These are phyloP conservation scores for Toxotes lorentzi DNA, from an alignment of 2,797 vertebrate genomes.

Conservation along the genomic window DNA sequence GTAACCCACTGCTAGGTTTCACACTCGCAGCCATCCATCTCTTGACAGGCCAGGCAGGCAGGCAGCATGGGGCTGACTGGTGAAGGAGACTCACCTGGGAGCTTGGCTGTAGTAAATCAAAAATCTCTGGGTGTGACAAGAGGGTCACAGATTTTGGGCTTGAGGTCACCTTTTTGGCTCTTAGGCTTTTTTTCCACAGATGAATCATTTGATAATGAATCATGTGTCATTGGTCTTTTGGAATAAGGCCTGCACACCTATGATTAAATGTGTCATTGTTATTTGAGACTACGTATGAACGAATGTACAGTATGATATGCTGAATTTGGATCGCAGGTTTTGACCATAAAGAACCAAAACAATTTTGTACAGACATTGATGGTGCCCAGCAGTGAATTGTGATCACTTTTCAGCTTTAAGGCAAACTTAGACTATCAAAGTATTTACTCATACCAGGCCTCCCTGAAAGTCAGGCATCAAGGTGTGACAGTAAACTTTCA, in stretches of 20 bases:
- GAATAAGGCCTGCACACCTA: not conserved
- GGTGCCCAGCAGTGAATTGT: no score
- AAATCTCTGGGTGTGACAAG: constrained; percentile 50
- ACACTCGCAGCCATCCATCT: constrained; percentile 81
- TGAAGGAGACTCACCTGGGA: constrained; percentile 69
- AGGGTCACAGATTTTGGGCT: constrained; percentile 56
- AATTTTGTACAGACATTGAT: not conserved
- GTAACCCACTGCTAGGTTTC: constrained; percentile 79
- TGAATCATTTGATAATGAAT: constrained; percentile 47
- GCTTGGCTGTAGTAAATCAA: constrained; percentile 68
- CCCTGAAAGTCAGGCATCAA: not conserved
- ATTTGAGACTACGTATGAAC: constrained; percentile 3
- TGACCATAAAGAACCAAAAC: not conserved
- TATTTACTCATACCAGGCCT: not conserved
- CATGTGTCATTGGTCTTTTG: constrained; percentile 1
- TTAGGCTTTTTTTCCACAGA: constrained; percentile 40
- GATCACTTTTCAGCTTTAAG: no score
- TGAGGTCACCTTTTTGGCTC: constrained; percentile 46
- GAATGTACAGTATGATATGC: not conserved
- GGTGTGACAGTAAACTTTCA: not conserved
- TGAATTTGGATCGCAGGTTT: not conserved
- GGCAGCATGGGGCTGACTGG: constrained; percentile 34
- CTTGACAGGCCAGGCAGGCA: constrained; percentile 35
- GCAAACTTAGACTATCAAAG: no score
- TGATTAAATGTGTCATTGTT: not conserved